Conservation (phyloP, 2,888 invertebrate genomes). For the Muscina levida region DNA sequence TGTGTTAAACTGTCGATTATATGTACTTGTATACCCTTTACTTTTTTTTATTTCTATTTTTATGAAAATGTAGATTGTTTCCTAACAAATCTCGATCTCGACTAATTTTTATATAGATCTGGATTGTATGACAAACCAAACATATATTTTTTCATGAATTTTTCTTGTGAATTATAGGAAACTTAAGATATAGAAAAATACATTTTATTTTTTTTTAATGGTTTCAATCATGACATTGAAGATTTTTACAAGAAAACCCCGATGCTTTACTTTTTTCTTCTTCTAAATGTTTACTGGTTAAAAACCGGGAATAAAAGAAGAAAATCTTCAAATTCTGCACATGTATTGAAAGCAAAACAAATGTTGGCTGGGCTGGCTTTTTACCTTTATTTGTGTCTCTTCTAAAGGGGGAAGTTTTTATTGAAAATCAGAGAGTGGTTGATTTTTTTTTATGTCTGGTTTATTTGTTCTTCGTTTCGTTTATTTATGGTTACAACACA, state of each 20-base stretch:
- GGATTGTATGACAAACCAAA: constrained; percentile 38
- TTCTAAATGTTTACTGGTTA: not conserved
- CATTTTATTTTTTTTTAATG: constrained; percentile 17
- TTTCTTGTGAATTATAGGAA: constrained; percentile 13
- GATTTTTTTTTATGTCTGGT: not conserved
- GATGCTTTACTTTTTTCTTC: not conserved
- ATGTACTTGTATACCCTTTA: constrained; percentile 6
- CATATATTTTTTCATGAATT: constrained; percentile 9
- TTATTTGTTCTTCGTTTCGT: not conserved
- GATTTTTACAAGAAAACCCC: constrained; percentile 24
- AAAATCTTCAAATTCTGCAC: not conserved
- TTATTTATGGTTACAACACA: constrained; percentile 8
- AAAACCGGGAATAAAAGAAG: constrained; percentile 4
- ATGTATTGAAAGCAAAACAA: not conserved
- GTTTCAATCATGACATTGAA: constrained; percentile 1
- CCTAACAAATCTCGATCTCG: constrained; percentile 8
- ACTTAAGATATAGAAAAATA: constrained; percentile 33
- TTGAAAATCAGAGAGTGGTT: too few species aligned
- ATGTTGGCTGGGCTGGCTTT: too few species aligned
- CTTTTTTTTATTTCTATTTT: not conserved
- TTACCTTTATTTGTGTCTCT: too few species aligned
- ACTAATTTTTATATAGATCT: constrained; percentile 25
- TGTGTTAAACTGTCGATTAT: constrained; percentile 2
- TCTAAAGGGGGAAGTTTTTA: too few species aligned
- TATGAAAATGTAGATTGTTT: too few species aligned